Evolutionary conservation across 2,113 vertebrate species (phyloP).

Genomic region (Rhombomys opimus): DNA sequence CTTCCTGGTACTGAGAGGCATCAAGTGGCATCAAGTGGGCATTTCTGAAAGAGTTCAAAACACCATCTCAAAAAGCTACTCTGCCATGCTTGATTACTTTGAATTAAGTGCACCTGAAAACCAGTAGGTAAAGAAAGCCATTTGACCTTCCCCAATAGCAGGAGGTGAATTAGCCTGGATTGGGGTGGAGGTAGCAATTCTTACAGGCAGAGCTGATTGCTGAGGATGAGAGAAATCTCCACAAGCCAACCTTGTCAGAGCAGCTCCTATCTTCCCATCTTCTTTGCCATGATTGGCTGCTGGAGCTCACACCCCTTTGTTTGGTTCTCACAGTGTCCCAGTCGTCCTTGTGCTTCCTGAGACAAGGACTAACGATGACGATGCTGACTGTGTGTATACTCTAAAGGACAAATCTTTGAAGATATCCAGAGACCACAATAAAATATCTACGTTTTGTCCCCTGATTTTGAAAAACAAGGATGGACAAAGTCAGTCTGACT

Average conservation of each 20-base stretch:
- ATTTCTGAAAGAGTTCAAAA: neutral
- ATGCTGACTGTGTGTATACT: neutral
- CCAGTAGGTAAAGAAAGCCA: neutral
- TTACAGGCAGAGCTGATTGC: neutral
- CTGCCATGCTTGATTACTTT: neutral
- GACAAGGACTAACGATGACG: neutral
- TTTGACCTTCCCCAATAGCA: neutral
- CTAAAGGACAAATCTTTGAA: neutral
- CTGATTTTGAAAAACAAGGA: neutral
- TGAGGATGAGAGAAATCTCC: neutral
- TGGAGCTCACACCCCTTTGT: neutral
- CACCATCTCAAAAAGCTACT: neutral
- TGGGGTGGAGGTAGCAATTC: neutral
- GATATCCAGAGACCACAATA: neutral
- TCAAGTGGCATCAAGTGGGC: neutral
- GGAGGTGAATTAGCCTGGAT: neutral
- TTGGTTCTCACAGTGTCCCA: neutral
- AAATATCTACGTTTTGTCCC: neutral
- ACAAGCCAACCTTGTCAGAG: neutral
- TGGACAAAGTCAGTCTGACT: neutral
- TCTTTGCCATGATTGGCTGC: neutral
- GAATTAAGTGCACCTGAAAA: neutral
- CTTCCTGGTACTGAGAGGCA: neutral
- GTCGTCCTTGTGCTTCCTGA: neutral
- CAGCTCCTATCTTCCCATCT: neutral